Conservation (phyloP, 2,888 invertebrate genomes). For the Choreutis nemorana region DNA sequence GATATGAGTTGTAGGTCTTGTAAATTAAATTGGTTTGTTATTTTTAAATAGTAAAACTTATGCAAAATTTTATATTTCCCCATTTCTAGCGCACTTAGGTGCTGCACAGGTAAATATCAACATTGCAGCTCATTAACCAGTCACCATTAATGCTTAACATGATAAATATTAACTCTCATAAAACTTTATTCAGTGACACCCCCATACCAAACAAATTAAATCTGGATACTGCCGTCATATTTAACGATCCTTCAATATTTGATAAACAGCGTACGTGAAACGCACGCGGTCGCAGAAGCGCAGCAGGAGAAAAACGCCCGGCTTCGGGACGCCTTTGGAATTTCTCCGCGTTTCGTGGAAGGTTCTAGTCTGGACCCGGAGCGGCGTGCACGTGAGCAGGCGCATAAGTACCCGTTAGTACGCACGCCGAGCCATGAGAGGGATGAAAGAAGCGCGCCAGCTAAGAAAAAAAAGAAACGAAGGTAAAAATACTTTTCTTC, state of each 20-base stretch:
- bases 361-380: conserved; percentile 91
- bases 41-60: conserved; percentile 10
- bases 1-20: too few species aligned
- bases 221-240: not conserved
- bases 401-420: conserved; percentile 74
- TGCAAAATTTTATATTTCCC: conserved; percentile 41
- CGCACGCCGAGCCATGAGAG: conserved; percentile 77
- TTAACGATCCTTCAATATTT: not conserved
- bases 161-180: not conserved
- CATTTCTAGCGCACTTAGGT: conserved; percentile 61
- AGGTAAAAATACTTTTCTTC: conserved; percentile 55
- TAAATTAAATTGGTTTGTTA: conserved; percentile 17
- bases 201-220: not conserved
- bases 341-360: conserved; percentile 92
- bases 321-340: conserved; percentile 93
- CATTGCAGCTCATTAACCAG: not conserved
- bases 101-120: conserved; percentile 55
- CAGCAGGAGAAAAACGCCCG: conserved; percentile 95
- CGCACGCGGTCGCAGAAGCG: conserved; percentile 95
- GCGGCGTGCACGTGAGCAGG: conserved; percentile 58
- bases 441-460: conserved; percentile 51
- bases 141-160: not conserved
- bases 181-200: not conserved
- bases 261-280: conserved; percentile 83
- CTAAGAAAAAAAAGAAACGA: conserved; percentile 65